A percentile compares a stretch with the other conserved stretches of the same genome.
phyloP scores from a whole-genome alignment of 1,140 invertebrate species.

The Caenorhabditis latens region DNA sequence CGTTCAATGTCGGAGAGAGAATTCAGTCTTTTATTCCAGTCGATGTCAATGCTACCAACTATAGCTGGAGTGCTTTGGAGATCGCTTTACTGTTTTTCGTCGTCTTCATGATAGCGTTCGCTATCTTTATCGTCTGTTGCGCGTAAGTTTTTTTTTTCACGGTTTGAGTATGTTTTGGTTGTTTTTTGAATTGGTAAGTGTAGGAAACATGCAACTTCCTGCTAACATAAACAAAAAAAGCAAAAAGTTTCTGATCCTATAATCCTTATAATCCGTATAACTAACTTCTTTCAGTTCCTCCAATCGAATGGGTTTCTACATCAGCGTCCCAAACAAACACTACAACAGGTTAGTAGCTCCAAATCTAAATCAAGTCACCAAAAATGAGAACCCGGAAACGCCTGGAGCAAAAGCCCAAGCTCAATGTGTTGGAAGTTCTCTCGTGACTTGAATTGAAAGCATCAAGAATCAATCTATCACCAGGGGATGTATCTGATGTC shows the following conservation, averaged over 20 bases:
- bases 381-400: background rate
- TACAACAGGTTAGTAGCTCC: conserved; percentile 28
- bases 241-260: background rate
- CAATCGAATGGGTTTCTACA: conserved; percentile 28
- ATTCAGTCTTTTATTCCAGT: conserved; percentile 30
- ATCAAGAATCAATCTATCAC: conserved; percentile 14
- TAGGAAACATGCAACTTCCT: no score
- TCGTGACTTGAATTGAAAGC: background rate
- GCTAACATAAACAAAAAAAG: no score
- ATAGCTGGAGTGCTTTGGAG: conserved; percentile 38
- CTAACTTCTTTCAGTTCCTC: background rate
- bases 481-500: conserved; percentile 26
- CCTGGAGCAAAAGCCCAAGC: background rate
- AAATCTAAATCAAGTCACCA: background rate
- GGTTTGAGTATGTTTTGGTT: background rate
- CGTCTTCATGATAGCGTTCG: conserved; percentile 40
- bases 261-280: background rate
- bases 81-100: conserved; percentile 31
- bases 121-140: conserved; percentile 45
- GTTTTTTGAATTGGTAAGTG: no score
- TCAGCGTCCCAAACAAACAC: conserved; percentile 42
- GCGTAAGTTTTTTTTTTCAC: conserved; percentile 41
- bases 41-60: conserved; percentile 50
- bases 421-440: background rate
- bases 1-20: background rate